phyloP scores from a whole-genome alignment of 2,888 invertebrate genomes.

The Eilema griseolum region DNA sequence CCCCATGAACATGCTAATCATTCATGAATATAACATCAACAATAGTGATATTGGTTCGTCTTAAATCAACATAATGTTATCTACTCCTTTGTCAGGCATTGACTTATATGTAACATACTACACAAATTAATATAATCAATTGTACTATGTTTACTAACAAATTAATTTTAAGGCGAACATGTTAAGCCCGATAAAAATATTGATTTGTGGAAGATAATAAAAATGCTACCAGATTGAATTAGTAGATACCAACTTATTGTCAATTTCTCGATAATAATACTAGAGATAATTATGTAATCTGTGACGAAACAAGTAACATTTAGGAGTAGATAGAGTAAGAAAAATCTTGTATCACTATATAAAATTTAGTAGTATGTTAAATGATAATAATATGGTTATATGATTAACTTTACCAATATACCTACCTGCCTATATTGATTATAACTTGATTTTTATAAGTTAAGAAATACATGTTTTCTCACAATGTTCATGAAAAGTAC shows the following conservation, averaged over 20 bases:
- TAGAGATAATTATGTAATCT: slow-evolving; percentile 3
- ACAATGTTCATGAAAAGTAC: no score
- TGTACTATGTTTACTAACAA: slow-evolving; percentile 2
- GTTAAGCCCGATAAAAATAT: neutral
- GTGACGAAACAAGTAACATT: neutral
- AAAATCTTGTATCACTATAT: no score
- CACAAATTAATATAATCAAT: neutral
- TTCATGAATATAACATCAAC: neutral
- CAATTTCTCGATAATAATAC: neutral
- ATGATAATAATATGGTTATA: neutral
- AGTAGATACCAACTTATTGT: neutral
- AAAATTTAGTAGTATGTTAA: neutral
- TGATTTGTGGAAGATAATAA: neutral
- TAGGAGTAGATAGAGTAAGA: neutral
- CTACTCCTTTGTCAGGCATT: neutral
- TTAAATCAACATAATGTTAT: neutral
- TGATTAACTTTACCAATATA: neutral
- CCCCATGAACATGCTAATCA: neutral
- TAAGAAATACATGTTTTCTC: no score
- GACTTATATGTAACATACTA: neutral
- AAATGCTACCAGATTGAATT: neutral
- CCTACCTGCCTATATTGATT: neutral
- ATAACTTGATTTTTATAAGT: no score
- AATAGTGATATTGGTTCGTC: neutral
- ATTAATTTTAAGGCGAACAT: neutral